Evolutionary conservation across 2,113 vertebrate species (phyloP).

Genomic region (Chrysochloris asiatica): DNA sequence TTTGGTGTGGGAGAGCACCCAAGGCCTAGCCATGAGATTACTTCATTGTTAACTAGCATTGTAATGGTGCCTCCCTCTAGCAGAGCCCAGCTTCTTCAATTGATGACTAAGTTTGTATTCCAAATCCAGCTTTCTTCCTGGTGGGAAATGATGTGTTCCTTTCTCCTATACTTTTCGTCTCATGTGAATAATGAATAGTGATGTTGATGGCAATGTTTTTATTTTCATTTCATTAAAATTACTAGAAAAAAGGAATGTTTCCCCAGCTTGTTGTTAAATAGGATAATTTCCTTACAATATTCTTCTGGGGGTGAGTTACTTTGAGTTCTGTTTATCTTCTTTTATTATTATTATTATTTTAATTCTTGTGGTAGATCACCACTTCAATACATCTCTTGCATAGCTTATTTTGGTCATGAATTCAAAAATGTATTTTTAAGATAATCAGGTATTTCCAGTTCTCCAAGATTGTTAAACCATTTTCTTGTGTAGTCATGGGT

Average conservation of each 20-base stretch:
- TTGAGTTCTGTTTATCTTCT: neutral
- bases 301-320: neutral
- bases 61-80: neutral
- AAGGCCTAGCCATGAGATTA: neutral
- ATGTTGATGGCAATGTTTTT: neutral
- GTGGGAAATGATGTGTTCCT: neutral
- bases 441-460: neutral
- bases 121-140: neutral
- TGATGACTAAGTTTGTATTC: neutral
- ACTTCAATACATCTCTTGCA: neutral
- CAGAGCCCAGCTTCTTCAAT: neutral
- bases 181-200: neutral
- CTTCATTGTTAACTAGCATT: neutral
- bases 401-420: neutral
- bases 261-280: neutral
- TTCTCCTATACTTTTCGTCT: neutral
- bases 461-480: neutral
- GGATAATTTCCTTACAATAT: neutral
- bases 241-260: neutral
- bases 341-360: neutral
- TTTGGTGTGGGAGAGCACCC: neutral
- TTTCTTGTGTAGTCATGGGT: neutral
- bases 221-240: neutral
- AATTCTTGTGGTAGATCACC: neutral
- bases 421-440: neutral